Base-by-base conservation (phyloP, 2,888 invertebrate genomes). In the Athalia cordata region DNA sequence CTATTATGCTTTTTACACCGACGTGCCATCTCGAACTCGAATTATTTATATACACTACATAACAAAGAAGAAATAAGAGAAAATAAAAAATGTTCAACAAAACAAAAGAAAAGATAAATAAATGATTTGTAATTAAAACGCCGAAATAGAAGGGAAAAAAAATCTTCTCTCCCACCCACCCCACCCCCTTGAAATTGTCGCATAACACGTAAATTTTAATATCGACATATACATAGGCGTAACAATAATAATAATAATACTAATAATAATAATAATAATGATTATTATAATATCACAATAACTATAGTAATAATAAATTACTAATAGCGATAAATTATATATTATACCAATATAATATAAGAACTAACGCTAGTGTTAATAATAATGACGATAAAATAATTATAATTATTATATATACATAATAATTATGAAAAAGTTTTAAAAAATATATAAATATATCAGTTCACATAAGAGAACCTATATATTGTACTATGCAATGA, bases 401-500 rank as follows among this genome's bases (percentile, higher is more conserved):
- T 11, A 55, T 55, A 55, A 55, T 55, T 11, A 55, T 55, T 11
- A 55, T 3, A 61, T 9, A 2, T 9, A 2, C 52, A 61, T n/a
- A 61, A 61, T 61, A n/a, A 61, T n/a, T n/a, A 61, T 61, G 61
- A 61, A 6, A 61, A n/a, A 2, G 3, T n/a, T n/a, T n/a, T 6
- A 61, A 61, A 3, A 61, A n/a, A 13, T 6, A 61, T 66, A 55
- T 55, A 55, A 13, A 50, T 15, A 66, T 49, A 66, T 49, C 45
- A 29, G 29, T 29, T 29, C 29, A 29, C 29, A 29, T 29, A 29
- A 29, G 49, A 49, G 66, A 66, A 67, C 67, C 50, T 57, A 70
- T 5, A 7, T 5, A 6, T 55, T 83, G 83, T 85, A 88, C 85
- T 86, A 86, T 86, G 88, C 87, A 89, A 89, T 88, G 88, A 89